A percentile compares a stretch with the other conserved stretches of the same genome.
These are phyloP conservation scores for Leptocoma aspasia DNA, from an alignment of 2,113 vertebrate species.

Conservation along the genomic window DNA sequence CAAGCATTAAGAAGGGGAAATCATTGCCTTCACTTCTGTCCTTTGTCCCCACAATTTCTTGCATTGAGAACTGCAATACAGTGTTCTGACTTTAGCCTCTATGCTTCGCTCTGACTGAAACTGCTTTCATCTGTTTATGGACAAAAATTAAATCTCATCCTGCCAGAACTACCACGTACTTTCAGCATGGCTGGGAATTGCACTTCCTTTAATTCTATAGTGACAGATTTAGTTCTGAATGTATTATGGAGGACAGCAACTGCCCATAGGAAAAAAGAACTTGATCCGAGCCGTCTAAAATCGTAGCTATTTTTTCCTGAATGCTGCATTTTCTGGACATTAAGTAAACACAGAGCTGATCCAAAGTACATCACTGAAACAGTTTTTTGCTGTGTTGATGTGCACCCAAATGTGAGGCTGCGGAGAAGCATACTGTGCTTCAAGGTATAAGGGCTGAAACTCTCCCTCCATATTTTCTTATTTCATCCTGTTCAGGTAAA, in stretches of 20 bases:
- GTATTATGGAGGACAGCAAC: neutral
- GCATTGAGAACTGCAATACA: neutral
- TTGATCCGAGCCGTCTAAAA: neutral
- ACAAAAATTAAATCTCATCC: neutral
- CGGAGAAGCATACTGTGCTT: neutral
- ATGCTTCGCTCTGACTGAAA: neutral
- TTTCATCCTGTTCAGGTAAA: neutral
- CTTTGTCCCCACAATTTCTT: neutral
- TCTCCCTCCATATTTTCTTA: neutral
- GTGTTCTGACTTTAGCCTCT: neutral
- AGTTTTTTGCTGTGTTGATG: neutral
- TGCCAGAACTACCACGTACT: neutral
- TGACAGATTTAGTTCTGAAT: neutral
- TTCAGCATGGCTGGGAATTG: neutral
- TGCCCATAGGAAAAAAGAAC: neutral
- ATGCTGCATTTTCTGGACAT: neutral
- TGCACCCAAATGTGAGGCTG: neutral
- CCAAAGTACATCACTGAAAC: neutral
- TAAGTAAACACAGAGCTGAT: neutral
- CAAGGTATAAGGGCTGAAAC: neutral
- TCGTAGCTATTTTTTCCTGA: neutral
- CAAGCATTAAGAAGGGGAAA: neutral
- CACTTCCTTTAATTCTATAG: neutral
- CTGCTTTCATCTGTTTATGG: neutral
- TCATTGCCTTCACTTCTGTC: neutral